phyloP scores from a whole-genome alignment of 2,888 invertebrate species.

The Amphipyra tragopoginis region DNA sequence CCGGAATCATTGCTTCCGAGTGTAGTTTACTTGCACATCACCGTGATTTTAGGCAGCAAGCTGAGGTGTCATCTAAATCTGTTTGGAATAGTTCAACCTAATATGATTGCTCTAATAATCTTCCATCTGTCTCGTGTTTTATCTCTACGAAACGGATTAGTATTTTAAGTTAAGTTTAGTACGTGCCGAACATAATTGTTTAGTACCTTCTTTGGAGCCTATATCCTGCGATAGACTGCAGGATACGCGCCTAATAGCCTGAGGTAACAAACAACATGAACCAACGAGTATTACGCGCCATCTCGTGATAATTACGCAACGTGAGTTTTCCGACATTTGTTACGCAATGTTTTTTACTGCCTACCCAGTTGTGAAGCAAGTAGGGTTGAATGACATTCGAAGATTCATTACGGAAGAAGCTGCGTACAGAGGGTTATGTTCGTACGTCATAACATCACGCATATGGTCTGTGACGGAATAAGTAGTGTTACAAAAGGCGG shows the following conservation, averaged over 20 bases:
- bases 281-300: slow-evolving; percentile 35
- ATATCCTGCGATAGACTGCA: no score
- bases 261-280: slow-evolving; percentile 1
- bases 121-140: no score
- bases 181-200: no score
- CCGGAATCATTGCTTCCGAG: no score
- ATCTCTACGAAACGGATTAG: no score
- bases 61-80: no score
- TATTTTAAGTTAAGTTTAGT: no score
- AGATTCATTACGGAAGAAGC: slow-evolving; percentile 32
- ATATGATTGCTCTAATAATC: no score
- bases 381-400: slow-evolving; percentile 40
- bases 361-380: slow-evolving; percentile 23
- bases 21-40: no score
- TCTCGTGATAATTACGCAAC: slow-evolving; percentile 42
- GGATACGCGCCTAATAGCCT: neutral
- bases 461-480: neutral
- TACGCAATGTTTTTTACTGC: slow-evolving; percentile 44
- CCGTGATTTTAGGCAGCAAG: no score
- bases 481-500: neutral
- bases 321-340: slow-evolving; percentile 40
- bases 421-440: neutral
- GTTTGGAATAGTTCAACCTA: no score
- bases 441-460: neutral
- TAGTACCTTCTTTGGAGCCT: no score